These are phyloP conservation scores for Loris lydekkerianus DNA, from an alignment of 2,797 vertebrate genomes.

Conservation along the genomic window DNA sequence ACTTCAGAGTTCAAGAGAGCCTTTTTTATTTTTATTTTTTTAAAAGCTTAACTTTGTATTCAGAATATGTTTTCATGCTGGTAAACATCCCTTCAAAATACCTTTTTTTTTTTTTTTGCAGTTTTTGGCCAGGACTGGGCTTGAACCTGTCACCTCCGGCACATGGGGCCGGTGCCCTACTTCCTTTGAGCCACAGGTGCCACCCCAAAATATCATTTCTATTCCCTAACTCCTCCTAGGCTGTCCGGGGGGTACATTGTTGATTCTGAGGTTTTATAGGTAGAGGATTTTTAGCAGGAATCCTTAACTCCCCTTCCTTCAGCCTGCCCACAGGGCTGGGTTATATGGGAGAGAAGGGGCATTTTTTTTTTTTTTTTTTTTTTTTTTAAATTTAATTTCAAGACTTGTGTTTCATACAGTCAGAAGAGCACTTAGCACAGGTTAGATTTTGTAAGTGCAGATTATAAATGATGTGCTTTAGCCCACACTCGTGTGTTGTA, in stretches of 20 bases:
- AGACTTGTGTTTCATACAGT: background rate
- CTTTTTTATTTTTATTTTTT: too few species aligned
- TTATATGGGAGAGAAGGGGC: background rate
- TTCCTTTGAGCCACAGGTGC: too few species aligned
- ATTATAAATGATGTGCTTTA: conserved; percentile 55
- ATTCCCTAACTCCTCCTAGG: too few species aligned
- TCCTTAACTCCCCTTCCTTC: background rate
- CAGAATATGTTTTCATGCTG: background rate
- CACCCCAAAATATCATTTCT: background rate
- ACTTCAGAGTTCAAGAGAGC: background rate
- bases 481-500: background rate
- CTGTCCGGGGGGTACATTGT: too few species aligned
- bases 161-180: too few species aligned
- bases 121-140: too few species aligned
- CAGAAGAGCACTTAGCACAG: background rate
- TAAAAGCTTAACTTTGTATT: background rate
- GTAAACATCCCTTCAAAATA: background rate
- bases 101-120: too few species aligned
- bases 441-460: conserved; percentile 27
- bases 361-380: background rate
- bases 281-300: background rate
- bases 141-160: too few species aligned
- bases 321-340: background rate
- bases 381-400: conserved; percentile 23
- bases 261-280: background rate